These are phyloP conservation scores for Bombus balteatus DNA, from an alignment of 1,140 invertebrate species.

Conservation along the genomic window DNA sequence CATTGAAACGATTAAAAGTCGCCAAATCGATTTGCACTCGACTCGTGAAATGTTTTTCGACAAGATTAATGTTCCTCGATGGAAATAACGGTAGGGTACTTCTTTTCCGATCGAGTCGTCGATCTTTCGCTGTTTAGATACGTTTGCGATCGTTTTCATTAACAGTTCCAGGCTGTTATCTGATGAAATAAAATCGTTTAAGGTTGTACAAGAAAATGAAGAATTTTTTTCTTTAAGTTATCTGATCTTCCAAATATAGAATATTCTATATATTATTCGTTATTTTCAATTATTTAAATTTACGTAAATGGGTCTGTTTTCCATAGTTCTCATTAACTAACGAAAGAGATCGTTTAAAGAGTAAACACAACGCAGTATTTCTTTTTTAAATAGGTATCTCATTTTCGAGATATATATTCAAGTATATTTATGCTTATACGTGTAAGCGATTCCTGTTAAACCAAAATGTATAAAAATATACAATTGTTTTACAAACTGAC, in stretches of 20 bases:
- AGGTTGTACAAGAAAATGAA: background rate
- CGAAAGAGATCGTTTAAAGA: background rate
- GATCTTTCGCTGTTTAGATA: background rate
- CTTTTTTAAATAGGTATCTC: background rate
- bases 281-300: background rate
- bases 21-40: conserved; percentile 27
- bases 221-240: background rate
- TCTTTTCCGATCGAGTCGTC: background rate
- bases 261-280: background rate
- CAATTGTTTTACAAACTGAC: background rate
- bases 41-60: conserved; percentile 7
- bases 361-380: background rate
- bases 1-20: conserved; percentile 38
- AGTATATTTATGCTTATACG: background rate
- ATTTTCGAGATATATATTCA: background rate
- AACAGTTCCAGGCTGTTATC: background rate
- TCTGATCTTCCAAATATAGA: background rate
- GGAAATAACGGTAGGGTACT: background rate
- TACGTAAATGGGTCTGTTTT: background rate
- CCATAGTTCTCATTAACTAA: too few relatives aligned
- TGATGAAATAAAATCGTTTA: background rate
- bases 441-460: background rate
- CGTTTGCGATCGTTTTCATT: background rate
- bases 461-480: background rate
- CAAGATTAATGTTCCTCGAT: background rate